These are phyloP conservation scores for Corythaeola cristata DNA, from an alignment of 2,113 vertebrate species.

Conservation along the genomic window DNA sequence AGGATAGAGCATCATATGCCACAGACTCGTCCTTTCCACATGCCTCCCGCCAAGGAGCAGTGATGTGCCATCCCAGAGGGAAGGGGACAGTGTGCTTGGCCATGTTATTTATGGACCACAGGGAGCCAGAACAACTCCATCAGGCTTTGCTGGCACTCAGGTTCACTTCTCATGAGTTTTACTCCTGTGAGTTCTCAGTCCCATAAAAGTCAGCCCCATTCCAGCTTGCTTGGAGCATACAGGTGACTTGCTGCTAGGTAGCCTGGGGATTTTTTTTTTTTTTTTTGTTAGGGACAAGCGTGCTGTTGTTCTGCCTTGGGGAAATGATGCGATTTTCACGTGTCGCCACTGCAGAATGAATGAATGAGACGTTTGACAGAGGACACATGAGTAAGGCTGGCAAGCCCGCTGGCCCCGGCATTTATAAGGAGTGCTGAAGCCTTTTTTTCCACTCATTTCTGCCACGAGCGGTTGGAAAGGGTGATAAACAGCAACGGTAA, in stretches of 20 bases:
- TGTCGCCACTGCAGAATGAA: not conserved
- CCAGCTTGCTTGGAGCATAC: not conserved
- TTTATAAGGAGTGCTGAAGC: slow-evolving; percentile 38
- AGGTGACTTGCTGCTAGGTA: not conserved
- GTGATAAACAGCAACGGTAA: slow-evolving; percentile 65
- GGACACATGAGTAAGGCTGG: slow-evolving; percentile 17
- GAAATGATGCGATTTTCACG: slow-evolving; percentile 7
- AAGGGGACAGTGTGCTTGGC: not conserved
- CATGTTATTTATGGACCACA: not conserved
- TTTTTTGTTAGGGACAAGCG: not conserved
- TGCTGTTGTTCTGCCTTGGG: not conserved
- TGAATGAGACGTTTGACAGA: slow-evolving; percentile 40
- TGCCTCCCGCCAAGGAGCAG: not conserved
- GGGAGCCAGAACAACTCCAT: not conserved
- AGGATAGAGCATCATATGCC: not conserved
- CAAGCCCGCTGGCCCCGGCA: not conserved
- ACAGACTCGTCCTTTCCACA: fast-evolving
- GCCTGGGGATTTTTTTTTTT: not conserved
- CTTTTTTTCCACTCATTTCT: slow-evolving; percentile 66
- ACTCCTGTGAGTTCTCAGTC: fast-evolving
- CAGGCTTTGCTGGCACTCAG: not conserved
- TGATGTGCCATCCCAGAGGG: not conserved
- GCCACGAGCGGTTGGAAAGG: not conserved
- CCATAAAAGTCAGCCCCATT: not conserved
- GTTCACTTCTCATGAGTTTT: not conserved